Base-by-base conservation (phyloP, 2,113 vertebrate genomes). In the Anoplopoma fimbria region DNA sequence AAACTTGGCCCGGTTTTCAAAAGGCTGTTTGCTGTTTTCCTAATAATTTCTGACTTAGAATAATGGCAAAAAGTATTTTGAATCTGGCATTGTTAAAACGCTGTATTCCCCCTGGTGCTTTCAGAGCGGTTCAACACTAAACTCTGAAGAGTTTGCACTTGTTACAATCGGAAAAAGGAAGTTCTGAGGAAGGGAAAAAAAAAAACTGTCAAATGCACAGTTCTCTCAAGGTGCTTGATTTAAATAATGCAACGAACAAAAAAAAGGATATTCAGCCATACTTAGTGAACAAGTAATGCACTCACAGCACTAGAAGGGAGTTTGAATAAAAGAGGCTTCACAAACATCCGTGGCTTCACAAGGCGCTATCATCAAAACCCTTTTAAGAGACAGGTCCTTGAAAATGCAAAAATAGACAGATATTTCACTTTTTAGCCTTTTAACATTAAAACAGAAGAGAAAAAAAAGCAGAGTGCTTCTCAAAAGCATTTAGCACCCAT, bases 171-270 rank as follows among this genome's bases (percentile, higher is more conserved):
- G 19, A 72, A 78, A 76, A 67, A 10, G 34, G 19, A 69, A 38
- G 62, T 70, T 80, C 67, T 25, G 25, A 75, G 21, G 51, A 42
- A 14, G 36, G 25, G 23, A 45, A 42, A 77, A 57, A 72, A 75
- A 79, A 75, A 78, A 77, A 0, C 51, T 69, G 31, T 69, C 42
- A 70, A 73, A 55, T 75, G 17, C 55, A 29, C 33, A 27, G 29
- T 15, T 76, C 49, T 77, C 70, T 74, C 58, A 78, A 68, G 53
- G 80, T 69, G 72, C 61, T 75, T 53, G 42, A 83, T 83, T 86
- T 85, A 85, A 87, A 91, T 87, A 89, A 85, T 77, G 70, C 69
- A 75, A 57, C 51, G 68, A 84, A 87, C 31, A 70, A 53, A 61
- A 53, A 61, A 69, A 62, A 58, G 34, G 70, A 81, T 69, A 63